Conservation (phyloP, 2,113 vertebrate species). For the Leiothrix lutea region DNA sequence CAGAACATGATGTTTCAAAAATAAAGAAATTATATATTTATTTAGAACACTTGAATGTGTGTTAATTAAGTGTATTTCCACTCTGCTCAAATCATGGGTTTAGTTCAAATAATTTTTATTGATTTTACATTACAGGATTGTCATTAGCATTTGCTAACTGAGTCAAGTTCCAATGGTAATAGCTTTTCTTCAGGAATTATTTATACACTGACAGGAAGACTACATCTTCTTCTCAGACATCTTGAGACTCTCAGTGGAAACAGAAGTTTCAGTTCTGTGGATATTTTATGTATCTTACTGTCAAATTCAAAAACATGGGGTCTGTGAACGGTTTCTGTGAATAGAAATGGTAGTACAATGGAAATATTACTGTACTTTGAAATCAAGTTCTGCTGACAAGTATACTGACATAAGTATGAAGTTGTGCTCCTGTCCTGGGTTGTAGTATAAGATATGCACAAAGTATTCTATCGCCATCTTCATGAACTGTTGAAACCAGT, state of each 20-base stretch:
- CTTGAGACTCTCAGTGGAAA: neutral
- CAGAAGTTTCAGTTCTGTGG: neutral
- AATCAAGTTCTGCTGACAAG: neutral
- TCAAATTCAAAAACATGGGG: neutral
- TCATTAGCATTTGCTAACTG: constrained; percentile 17
- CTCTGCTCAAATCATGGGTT: neutral
- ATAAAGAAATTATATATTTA: neutral
- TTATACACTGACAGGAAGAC: constrained; percentile 17
- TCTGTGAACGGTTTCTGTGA: neutral
- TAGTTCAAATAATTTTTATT: constrained; percentile 11
- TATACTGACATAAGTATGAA: neutral
- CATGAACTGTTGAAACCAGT: no score
- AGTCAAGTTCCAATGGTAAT: neutral
- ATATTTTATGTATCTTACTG: neutral
- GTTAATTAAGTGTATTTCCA: constrained; percentile 37
- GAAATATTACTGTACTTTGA: neutral
- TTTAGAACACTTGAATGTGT: neutral
- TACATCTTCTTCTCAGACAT: neutral
- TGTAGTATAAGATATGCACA: no score
- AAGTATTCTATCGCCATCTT: no score
- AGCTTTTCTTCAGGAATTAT: constrained; percentile 33
- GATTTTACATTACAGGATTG: constrained; percentile 13
- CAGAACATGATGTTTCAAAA: constrained; percentile 39
- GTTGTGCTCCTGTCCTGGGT: neutral
- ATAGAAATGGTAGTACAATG: neutral